A percentile compares a stretch with the other conserved stretches of the same genome.
Conservation (phyloP, 37 sponge, comb jelly and placozoan species). For the Crambe crambe region DNA sequence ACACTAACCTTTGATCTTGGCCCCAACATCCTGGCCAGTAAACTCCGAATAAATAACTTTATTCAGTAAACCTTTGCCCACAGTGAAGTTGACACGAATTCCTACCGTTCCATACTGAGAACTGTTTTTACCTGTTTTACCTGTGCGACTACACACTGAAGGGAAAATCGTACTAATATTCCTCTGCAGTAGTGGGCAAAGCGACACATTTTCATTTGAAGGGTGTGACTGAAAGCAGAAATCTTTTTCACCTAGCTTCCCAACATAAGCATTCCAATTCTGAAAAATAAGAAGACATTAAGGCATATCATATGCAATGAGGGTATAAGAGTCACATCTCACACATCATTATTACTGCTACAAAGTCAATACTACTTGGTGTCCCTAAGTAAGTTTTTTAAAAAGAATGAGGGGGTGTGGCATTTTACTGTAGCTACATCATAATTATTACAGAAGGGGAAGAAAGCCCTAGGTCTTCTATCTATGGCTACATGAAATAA, state of each 20-base stretch:
- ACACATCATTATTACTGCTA: no score
- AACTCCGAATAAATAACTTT: not conserved
- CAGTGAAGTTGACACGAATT: slow-evolving; percentile 11
- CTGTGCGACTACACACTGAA: no score
- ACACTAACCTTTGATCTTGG: slow-evolving; percentile 34
- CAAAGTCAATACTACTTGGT: no score
- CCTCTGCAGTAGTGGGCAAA: not conserved
- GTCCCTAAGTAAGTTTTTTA: no score
- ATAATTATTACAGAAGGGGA: no score
- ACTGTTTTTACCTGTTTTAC: not conserved
- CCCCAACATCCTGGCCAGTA: slow-evolving; percentile 2
- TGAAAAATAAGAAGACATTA: not conserved
- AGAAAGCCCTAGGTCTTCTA: no score
- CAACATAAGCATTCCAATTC: slow-evolving; percentile 46
- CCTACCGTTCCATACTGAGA: not conserved
- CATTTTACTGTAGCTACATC: no score
- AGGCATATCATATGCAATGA: not conserved
- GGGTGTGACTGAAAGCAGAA: slow-evolving; percentile 19
- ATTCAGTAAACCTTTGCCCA: not conserved
- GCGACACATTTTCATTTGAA: not conserved
- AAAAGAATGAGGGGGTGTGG: no score
- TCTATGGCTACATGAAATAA: no score
- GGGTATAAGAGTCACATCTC: not conserved
- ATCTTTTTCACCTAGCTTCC: slow-evolving; percentile 7
- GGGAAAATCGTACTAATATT: no score